These are phyloP conservation scores for Barypeithes pellucidus DNA, from an alignment of 2,888 invertebrate species.

Conservation along the genomic window DNA sequence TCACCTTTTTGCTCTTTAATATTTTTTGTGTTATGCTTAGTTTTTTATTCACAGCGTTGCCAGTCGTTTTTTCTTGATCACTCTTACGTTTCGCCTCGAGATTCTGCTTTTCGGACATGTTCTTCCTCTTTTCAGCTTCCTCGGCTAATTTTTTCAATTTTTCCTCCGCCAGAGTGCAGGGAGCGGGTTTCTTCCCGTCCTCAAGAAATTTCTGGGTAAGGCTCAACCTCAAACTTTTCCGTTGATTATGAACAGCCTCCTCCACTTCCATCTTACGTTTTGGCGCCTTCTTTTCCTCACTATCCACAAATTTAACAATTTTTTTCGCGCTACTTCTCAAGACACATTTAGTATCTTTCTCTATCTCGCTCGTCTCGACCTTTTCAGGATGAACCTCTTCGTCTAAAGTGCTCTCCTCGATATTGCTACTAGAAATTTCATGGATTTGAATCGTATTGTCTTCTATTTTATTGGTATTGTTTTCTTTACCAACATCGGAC, in stretches of 20 bases:
- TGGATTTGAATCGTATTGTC: conserved; percentile 77
- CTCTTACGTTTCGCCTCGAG: background rate
- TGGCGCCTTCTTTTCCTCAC: conserved; percentile 36
- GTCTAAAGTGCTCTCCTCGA: conserved; percentile 64
- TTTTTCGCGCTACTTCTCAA: conserved; percentile 38
- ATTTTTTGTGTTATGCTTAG: conserved; percentile 69
- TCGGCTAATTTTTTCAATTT: conserved; percentile 58
- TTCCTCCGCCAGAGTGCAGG: conserved; percentile 57
- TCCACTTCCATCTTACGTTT: conserved; percentile 53
- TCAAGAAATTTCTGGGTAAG: conserved; percentile 59
- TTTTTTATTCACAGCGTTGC: conserved; percentile 64
- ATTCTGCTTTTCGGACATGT: background rate
- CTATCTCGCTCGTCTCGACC: background rate
- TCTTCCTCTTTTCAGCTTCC: conserved; percentile 61
- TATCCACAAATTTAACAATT: conserved; percentile 6
- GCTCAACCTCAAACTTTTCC: conserved; percentile 63
- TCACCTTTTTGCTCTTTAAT: conserved; percentile 69
- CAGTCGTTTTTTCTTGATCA: background rate
- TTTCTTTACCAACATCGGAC: conserved; percentile 56
- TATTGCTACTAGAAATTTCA: conserved; percentile 79
- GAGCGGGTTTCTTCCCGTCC: conserved; percentile 50
- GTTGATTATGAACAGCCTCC: conserved; percentile 53
- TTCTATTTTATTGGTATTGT: conserved; percentile 54
- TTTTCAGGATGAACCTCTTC: conserved; percentile 7
- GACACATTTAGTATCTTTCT: conserved; percentile 38